Evolutionary conservation across 2,888 invertebrate genomes (phyloP).

Genomic region (Drosophila rubida): DNA sequence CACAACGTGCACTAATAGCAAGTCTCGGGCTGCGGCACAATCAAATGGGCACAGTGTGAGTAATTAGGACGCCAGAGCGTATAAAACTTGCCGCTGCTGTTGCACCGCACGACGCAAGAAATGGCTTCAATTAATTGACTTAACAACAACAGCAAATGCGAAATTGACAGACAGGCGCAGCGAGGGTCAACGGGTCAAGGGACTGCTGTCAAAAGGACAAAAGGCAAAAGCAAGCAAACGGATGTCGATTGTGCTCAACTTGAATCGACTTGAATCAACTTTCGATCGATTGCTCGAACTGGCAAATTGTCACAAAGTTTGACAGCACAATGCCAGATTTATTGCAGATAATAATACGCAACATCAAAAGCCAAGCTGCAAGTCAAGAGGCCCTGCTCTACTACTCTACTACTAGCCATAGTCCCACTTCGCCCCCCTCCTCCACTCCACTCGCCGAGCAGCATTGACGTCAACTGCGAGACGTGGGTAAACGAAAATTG

Average conservation of each 20-base stretch:
- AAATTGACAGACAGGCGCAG: slow-evolving; percentile 11
- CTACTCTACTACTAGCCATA: not conserved
- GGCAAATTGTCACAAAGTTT: not conserved
- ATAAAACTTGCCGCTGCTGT: not conserved
- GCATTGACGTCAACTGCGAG: slow-evolving; percentile 17
- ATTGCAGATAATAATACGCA: not conserved
- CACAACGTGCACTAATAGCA: slow-evolving; percentile 24
- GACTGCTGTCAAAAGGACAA: not conserved
- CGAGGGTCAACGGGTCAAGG: slow-evolving; percentile 17
- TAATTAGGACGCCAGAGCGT: slow-evolving; percentile 69
- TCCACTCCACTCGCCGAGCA: no score
- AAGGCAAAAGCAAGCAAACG: not conserved
- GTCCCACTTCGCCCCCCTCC: no score
- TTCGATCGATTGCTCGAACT: not conserved
- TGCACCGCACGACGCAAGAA: slow-evolving; percentile 36
- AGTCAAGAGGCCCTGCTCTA: not conserved
- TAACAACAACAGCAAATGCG: slow-evolving; percentile 27
- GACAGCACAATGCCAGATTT: not conserved
- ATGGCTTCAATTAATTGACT: slow-evolving; percentile 68
- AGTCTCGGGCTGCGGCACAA: slow-evolving; percentile 2
- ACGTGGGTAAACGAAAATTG: slow-evolving; percentile 7
- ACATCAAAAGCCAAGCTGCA: not conserved
- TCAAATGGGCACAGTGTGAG: slow-evolving; percentile 53
- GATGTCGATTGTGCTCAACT: slow-evolving; percentile 4
- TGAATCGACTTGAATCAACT: not conserved